Percentiles rank a stretch among this genome's conserved stretches.
Evolutionary conservation across 1,140 invertebrate species (phyloP).

Genomic region (Neotoxoptera formosana): DNA sequence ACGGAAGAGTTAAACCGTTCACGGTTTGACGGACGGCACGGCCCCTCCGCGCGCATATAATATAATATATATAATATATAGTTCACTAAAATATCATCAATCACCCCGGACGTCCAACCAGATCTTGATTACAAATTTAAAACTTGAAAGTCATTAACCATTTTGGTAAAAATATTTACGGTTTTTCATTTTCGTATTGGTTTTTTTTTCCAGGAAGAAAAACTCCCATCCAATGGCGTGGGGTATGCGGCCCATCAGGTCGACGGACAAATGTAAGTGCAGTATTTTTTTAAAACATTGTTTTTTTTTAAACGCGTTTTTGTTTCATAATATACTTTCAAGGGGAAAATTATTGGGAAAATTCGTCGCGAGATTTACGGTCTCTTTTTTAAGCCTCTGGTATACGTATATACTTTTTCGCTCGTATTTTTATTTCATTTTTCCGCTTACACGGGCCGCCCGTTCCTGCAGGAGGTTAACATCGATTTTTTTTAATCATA

Average conservation of each 20-base stretch:
- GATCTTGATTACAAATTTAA: conserved; percentile 53
- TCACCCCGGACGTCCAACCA: conserved; percentile 49
- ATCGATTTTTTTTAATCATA: conserved; percentile 58
- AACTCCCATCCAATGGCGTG: conserved; percentile 44
- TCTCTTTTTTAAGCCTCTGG: conserved; percentile 50
- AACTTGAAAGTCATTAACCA: conserved; percentile 55
- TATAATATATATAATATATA: background rate
- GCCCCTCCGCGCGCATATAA: background rate
- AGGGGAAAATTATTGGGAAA: conserved; percentile 57
- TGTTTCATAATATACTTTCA: background rate
- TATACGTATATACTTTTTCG: conserved; percentile 41
- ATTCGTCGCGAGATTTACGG: conserved; percentile 55
- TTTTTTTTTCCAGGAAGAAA: conserved; percentile 50
- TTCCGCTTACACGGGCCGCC: background rate
- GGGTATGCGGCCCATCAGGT: conserved; percentile 52
- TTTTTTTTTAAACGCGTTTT: conserved; percentile 26
- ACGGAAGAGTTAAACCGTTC: background rate
- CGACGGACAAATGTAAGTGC: conserved; percentile 56
- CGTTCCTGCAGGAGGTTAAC: conserved; percentile 54
- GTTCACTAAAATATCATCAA: conserved; percentile 36
- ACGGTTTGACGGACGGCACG: conserved; percentile 27
- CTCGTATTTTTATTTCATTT: conserved; percentile 56
- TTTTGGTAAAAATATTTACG: conserved; percentile 29
- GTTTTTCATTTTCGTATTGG: background rate
- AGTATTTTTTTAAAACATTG: conserved; percentile 3